Evolutionary conservation across 1,140 invertebrate species (phyloP).

Genomic region (Drosophila kikkawai): DNA sequence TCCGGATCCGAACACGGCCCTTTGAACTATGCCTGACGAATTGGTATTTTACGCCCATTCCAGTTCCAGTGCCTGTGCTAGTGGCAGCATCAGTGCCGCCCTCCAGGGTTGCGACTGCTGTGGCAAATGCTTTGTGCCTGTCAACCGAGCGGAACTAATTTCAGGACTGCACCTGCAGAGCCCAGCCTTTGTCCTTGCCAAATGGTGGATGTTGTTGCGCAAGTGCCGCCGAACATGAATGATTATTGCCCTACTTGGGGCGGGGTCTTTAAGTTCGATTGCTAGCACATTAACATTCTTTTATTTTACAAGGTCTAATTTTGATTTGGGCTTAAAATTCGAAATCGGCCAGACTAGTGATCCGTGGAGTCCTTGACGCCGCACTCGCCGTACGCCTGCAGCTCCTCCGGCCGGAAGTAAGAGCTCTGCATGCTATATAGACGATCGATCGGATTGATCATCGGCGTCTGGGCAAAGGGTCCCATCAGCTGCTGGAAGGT

Average conservation of each 20-base stretch:
- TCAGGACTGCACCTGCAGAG: slow-evolving; percentile 79
- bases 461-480: slow-evolving; percentile 80
- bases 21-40: slow-evolving; percentile 83
- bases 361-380: slow-evolving; percentile 75
- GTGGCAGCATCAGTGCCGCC: slow-evolving; percentile 5
- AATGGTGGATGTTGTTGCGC: slow-evolving; percentile 56
- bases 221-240: slow-evolving; percentile 26
- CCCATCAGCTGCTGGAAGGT: slow-evolving; percentile 85
- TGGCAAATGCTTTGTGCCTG: slow-evolving; percentile 68
- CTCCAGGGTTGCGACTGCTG: slow-evolving; percentile 51
- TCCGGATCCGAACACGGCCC: slow-evolving; percentile 29
- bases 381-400: slow-evolving; percentile 74
- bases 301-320: slow-evolving; percentile 83
- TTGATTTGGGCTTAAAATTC: slow-evolving; percentile 81
- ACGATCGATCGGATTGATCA: slow-evolving; percentile 88
- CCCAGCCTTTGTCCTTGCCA: slow-evolving; percentile 18
- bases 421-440: slow-evolving; percentile 89
- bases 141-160: slow-evolving; percentile 82
- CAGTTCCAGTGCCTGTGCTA: not conserved
- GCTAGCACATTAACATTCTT: slow-evolving; percentile 78
- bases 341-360: slow-evolving; percentile 44
- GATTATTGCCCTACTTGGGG: slow-evolving; percentile 1
- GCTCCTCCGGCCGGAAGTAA: slow-evolving; percentile 88
- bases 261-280: slow-evolving; percentile 34
- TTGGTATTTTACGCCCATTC: slow-evolving; percentile 81